Evolutionary conservation across 2,888 invertebrate species (phyloP).

Genomic region (Apodemia duryi): DNA sequence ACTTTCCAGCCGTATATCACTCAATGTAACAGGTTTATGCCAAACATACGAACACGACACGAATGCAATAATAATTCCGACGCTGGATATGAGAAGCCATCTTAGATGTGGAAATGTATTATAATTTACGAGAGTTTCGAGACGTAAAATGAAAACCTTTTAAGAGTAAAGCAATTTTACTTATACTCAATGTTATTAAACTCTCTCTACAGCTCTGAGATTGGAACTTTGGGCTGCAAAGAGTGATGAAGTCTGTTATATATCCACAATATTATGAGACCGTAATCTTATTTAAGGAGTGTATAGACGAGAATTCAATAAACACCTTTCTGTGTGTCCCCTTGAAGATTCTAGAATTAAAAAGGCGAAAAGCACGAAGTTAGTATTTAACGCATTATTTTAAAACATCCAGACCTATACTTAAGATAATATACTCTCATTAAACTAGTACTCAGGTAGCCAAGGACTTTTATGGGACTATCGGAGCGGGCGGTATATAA

Average conservation of each 20-base stretch:
- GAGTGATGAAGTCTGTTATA: constrained; percentile 1
- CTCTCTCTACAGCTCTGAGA: background rate
- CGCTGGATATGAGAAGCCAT: constrained; percentile 12
- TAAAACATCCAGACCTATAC: too few species aligned
- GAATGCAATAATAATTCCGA: constrained; percentile 5
- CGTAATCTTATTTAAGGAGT: background rate
- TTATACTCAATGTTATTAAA: constrained; percentile 2
- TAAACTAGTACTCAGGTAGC: too few species aligned
- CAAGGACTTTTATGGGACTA: too few species aligned
- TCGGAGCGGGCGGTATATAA: too few species aligned
- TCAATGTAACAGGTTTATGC: constrained; percentile 12
- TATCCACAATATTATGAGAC: background rate
- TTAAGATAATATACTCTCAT: too few species aligned
- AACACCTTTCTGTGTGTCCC: too few species aligned
- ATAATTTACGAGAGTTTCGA: constrained; percentile 11
- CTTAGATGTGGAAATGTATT: constrained; percentile 12
- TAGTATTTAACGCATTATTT: too few species aligned
- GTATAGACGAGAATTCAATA: too few species aligned
- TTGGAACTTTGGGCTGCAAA: constrained; percentile 1
- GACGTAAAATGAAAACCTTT: constrained; percentile 12
- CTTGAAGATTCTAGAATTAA: too few species aligned
- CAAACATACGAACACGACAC: constrained; percentile 2
- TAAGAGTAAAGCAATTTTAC: constrained; percentile 8
- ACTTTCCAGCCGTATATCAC: constrained; percentile 1
- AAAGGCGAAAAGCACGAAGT: too few species aligned